A percentile compares a stretch with the other conserved stretches of the same genome.
Conservation (phyloP, 2,113 vertebrate genomes). For the Benthochromis sp. region DNA sequence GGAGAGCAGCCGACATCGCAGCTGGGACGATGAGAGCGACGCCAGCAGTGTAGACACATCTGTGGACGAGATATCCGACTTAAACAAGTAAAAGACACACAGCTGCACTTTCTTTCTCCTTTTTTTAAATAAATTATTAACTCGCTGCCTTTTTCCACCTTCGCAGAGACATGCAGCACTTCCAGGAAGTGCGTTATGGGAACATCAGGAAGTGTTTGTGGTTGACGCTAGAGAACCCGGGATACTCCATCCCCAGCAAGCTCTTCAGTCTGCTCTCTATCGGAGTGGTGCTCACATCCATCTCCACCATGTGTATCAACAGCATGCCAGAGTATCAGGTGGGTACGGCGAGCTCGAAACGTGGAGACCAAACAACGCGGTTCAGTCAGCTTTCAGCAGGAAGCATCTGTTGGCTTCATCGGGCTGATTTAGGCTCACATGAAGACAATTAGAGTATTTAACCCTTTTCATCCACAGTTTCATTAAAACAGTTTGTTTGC, state of each 20-base stretch:
- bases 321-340: constrained; percentile 91
- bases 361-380: background rate
- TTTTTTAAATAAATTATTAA: fast-evolving
- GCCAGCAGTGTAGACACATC: constrained; percentile 92
- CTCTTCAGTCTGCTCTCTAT: constrained; percentile 95
- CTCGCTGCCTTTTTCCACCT: background rate
- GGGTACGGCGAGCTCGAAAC: background rate
- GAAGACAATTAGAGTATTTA: background rate
- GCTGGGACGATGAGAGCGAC: constrained; percentile 93
- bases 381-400: background rate
- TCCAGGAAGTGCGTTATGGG: constrained; percentile 80
- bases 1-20: constrained; percentile 78
- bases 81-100: constrained; percentile 70
- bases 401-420: background rate
- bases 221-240: constrained; percentile 96
- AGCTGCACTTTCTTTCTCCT: too few species aligned
- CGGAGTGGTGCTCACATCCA: constrained; percentile 86
- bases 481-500: background rate
- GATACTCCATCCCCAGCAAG: constrained; percentile 94
- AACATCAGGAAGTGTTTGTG: constrained; percentile 84
- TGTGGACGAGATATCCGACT: constrained; percentile 88
- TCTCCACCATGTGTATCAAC: constrained; percentile 92
- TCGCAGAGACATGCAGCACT: constrained; percentile 79
- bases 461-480: background rate
- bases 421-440: fast-evolving